Evolutionary conservation across 2,888 invertebrate species (phyloP).

Genomic region (Archips crataeganus): DNA sequence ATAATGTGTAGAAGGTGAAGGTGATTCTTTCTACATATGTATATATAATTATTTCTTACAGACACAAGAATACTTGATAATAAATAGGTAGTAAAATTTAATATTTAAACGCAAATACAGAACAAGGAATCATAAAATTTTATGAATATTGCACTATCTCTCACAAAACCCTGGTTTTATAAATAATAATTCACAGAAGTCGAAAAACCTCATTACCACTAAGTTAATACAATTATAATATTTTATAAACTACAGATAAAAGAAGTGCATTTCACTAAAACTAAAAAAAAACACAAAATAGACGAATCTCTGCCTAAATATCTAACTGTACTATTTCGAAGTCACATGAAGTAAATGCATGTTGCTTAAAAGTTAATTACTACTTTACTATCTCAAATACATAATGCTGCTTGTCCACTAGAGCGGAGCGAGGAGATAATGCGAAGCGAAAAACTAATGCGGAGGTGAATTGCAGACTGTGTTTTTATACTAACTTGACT

Average conservation of each 20-base stretch:
- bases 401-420: background rate
- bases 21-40: too few relatives aligned
- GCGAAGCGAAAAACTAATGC: too few relatives aligned
- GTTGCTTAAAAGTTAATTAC: background rate
- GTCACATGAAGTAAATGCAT: slow-evolving; percentile 2
- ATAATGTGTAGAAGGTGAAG: too few relatives aligned
- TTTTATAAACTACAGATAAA: background rate
- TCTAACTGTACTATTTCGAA: background rate
- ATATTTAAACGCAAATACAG: too few relatives aligned
- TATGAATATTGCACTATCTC: background rate
- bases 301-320: background rate
- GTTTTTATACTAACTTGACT: too few relatives aligned
- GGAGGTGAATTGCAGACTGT: too few relatives aligned
- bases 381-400: background rate
- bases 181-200: background rate
- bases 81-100: too few relatives aligned
- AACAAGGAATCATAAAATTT: too few relatives aligned
- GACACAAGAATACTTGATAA: too few relatives aligned
- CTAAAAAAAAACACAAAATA: slow-evolving; percentile 18
- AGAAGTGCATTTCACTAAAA: slow-evolving; percentile 6
- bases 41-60: too few relatives aligned
- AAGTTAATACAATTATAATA: background rate
- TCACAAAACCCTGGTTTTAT: background rate
- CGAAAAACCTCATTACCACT: background rate
- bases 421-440: too few relatives aligned